Base-by-base conservation (phyloP, 2,888 invertebrate genomes). In the Tetrapedia diversipes region DNA sequence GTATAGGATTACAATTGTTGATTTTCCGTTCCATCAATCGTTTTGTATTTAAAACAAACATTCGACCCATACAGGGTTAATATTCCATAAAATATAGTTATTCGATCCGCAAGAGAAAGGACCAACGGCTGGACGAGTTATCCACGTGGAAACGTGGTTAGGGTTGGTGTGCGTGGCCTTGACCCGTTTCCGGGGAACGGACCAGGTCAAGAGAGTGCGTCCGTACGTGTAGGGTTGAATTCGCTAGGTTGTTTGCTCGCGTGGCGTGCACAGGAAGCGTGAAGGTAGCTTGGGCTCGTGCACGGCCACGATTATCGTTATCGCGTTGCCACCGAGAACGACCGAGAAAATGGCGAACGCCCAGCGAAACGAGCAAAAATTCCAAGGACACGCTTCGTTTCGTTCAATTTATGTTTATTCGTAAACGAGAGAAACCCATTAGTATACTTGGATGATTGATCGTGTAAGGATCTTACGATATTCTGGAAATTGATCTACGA, bases 141-240 rank as follows among this genome's bases (percentile, higher is more conserved):
- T 22, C 34, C 22, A 41, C 27, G 41, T 51, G 34, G 43, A 45
- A 41, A 34, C n/a, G 32, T 39, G 59, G 32, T 45, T 56, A 67
- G 65, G 45, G 72, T 67, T 29, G 67, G 32, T 34, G 56, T 43
- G 56, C 41, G 54, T 71, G 74, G 80, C 81, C 81, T 81, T 81
- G 81, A 81, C 81, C 80, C 68, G 80, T 60, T 71, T 77, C 45
- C 7, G n/a, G 29, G 14, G 41, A 47, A 22, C 39, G 57, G 34
- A 56, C 49, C 61, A 37, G 77, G 74, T 71, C 73, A 80, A 51
- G 53, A 64, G 79, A 71, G 59, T 56, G 67, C 70, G 73, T 72
- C 65, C 47, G 63, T 60, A 54, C 39, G 63, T 56, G 22, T 24
- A 56, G 45, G 65, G 71, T 34, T 47, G 29, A 63, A 45, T 45